A percentile compares a stretch with the other conserved stretches of the same genome.
phyloP scores from a whole-genome alignment of 1,140 invertebrate genomes.

The Lepidotrigona ventralis region DNA sequence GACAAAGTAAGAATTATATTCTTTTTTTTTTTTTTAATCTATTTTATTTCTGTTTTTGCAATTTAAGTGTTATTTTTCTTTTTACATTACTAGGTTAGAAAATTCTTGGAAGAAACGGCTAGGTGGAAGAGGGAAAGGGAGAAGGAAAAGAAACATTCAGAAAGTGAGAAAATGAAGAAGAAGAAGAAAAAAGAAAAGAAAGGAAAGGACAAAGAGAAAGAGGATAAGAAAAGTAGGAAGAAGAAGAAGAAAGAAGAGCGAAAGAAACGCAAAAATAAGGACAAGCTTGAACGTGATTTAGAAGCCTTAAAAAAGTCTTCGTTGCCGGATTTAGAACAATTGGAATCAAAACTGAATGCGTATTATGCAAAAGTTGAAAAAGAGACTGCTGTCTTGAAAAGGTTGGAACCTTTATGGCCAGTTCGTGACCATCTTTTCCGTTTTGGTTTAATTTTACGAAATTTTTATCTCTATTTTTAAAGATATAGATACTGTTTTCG shows the following conservation, averaged over 20 bases:
- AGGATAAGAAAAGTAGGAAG: conserved; percentile 81
- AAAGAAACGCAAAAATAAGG: conserved; percentile 85
- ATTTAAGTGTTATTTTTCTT: not conserved
- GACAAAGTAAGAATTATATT: conserved; percentile 81
- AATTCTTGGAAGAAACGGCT: conserved; percentile 89
- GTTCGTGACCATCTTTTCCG: conserved; percentile 19
- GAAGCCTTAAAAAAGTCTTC: conserved; percentile 81
- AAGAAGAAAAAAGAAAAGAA: conserved; percentile 86
- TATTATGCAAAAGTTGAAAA: conserved; percentile 90
- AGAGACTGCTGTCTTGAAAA: conserved; percentile 81
- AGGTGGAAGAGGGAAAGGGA: conserved; percentile 85
- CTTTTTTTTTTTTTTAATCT: not conserved
- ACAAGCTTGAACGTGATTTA: conserved; percentile 82
- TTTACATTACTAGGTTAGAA: conserved; percentile 81
- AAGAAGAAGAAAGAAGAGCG: conserved; percentile 81
- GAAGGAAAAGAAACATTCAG: conserved; percentile 85
- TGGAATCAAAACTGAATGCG: conserved; percentile 88
- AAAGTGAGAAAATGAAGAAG: conserved; percentile 85
- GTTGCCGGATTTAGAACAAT: conserved; percentile 86
- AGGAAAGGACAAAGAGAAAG: conserved; percentile 82
- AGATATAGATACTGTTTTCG: conserved; percentile 14
- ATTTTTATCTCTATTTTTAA: not conserved
- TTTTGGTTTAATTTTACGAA: conserved; percentile 38
- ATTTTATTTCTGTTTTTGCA: not conserved
- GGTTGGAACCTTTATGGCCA: conserved; percentile 70